Percentiles rank a stretch among this genome's conserved stretches.
Evolutionary conservation across 2,888 invertebrate species (phyloP).

Genomic region (Andrena minutula): DNA sequence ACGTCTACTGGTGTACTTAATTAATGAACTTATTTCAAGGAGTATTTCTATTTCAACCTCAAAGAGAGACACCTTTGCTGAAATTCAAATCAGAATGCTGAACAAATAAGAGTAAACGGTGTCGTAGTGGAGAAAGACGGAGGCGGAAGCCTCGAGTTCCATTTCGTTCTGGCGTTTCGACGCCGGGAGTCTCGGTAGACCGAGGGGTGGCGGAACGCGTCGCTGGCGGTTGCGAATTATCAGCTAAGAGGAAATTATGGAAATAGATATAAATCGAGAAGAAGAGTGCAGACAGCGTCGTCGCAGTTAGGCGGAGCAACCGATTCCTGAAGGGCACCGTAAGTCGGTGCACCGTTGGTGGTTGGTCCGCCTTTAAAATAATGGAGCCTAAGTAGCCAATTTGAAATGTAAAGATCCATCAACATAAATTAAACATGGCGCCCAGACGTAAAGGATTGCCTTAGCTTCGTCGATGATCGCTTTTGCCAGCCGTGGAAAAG

Average conservation of each 20-base stretch:
- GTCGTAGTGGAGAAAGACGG: not conserved
- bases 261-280: conserved; percentile 83
- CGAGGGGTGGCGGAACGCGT: conserved; percentile 60
- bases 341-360: conserved; percentile 42
- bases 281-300: conserved; percentile 64
- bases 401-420: conserved; percentile 78
- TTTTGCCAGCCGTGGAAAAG: not conserved
- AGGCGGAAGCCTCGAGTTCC: conserved; percentile 41
- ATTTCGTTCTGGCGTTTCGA: conserved; percentile 35
- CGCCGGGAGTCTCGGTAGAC: conserved; percentile 27
- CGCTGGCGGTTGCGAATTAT: conserved; percentile 78
- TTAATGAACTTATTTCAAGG: no score
- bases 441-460: conserved; percentile 47
- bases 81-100: not conserved
- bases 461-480: conserved; percentile 43
- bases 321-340: conserved; percentile 50
- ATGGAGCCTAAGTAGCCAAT: conserved; percentile 76
- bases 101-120: not conserved
- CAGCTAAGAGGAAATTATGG: conserved; percentile 84
- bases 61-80: not conserved
- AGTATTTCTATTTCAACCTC: not conserved
- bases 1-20: no score
- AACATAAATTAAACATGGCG: conserved; percentile 77
- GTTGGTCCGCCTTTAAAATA: conserved; percentile 70
- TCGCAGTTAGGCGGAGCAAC: conserved; percentile 51